Evolutionary conservation across 2,113 vertebrate species (phyloP).

Genomic region (Tauraco erythrolophus): DNA sequence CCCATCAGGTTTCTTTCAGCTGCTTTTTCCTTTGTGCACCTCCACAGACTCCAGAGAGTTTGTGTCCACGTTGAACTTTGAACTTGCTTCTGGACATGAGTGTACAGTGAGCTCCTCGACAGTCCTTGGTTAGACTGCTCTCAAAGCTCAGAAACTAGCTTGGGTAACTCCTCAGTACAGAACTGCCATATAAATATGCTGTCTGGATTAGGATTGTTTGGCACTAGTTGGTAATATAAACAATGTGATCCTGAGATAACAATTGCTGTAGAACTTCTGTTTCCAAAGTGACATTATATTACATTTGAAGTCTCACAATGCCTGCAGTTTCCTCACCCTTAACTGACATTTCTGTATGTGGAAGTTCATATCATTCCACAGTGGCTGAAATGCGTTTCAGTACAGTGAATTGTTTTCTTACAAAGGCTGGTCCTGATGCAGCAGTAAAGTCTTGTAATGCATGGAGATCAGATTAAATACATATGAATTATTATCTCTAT

Average conservation of each 20-base stretch:
- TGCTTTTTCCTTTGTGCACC: background rate
- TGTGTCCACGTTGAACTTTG: background rate
- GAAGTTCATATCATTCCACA: slow-evolving; percentile 23
- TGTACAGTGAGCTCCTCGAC: background rate
- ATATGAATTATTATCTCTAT: slow-evolving; percentile 72
- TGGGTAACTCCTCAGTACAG: background rate
- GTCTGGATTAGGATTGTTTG: background rate
- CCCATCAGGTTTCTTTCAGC: background rate
- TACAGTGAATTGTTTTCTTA: slow-evolving; percentile 58
- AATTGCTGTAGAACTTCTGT: slow-evolving; percentile 1
- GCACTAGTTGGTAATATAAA: background rate
- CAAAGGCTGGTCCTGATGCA: slow-evolving; percentile 55
- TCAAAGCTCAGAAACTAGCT: background rate
- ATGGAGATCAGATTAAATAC: slow-evolving; percentile 73
- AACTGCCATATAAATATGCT: background rate
- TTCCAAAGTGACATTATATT: slow-evolving; percentile 21
- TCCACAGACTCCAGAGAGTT: background rate
- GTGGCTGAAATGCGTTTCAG: slow-evolving; percentile 61
- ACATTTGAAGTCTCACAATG: slow-evolving; percentile 2
- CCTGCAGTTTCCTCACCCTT: background rate
- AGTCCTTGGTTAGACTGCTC: background rate
- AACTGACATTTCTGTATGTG: slow-evolving; percentile 45
- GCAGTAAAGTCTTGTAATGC: slow-evolving; percentile 52
- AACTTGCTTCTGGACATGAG: background rate
- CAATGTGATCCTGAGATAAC: background rate